Evolutionary conservation across 2,888 invertebrate species (phyloP), one percentile per base, ranked within the genome.

Genomic region (Endomychus coccineus): DNA sequence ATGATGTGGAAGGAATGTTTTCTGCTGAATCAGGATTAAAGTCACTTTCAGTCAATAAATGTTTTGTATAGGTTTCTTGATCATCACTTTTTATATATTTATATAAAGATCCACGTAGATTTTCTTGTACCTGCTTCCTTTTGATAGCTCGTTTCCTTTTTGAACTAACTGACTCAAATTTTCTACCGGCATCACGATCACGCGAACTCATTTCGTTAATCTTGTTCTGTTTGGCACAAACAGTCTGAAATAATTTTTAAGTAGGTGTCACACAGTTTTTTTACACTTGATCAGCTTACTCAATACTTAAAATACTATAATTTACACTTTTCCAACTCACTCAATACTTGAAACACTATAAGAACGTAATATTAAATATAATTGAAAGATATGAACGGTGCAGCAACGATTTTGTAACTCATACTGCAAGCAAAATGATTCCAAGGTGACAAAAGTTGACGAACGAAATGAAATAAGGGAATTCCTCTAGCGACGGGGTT

Each of bases 131-230:
- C 36, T 36, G 31, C 25, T 36, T 36, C 31, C 30, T 36, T 23
- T 36, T 35, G 35, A 28, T 35, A 35, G 28, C 28, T 35, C 35
- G 35, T 35, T 35, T 35, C 21, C 28, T 35, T 35, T 35, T 35
- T 36, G 25, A 36, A 31, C 36, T 36, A 36, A 30, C 25, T 9
- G 36, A 36, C 30, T 36, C 36, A 36, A 36, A 35, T 28, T 35
- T 35, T 27, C 34, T 27, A 27, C 16, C 34, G 16, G 27, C 34
- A 34, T 35, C 35, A 35, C n/a, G 28, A 35, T 35, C 35, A 28
- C 28, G 35, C 28, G 35, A 35, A 35, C 35, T 35, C 10, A 35
- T 35, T 28, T 35, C 35, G 14, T 16, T 28, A 35, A 36, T 36
- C n/a, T 36, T 36, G 25, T 36, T 36, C 21, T 19, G 6, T 31